phyloP scores from a whole-genome alignment of 2,113 vertebrate species.

The Oreotrochilus melanogaster region DNA sequence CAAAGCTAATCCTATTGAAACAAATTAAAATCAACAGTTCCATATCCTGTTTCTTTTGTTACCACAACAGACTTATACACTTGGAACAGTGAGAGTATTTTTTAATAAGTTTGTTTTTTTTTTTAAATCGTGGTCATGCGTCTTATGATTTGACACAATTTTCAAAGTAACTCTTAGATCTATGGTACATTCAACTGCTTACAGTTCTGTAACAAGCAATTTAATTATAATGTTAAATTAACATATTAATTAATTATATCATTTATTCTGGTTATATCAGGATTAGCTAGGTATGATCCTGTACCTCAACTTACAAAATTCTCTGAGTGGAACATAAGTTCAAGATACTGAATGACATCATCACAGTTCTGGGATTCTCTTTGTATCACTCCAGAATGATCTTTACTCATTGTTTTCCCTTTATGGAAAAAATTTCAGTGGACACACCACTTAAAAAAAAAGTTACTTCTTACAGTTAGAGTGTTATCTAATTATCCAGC shows the following conservation, averaged over 20 bases:
- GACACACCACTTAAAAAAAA: neutral
- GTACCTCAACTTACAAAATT: neutral
- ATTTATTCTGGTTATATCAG: neutral
- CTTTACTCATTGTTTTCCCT: neutral
- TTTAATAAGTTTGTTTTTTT: neutral
- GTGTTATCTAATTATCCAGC: neutral
- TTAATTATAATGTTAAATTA: neutral
- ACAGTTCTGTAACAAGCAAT: neutral
- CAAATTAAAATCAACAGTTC: neutral
- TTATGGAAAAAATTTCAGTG: neutral
- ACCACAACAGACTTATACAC: neutral
- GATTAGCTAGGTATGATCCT: neutral
- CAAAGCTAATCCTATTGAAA: neutral
- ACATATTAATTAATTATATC: neutral
- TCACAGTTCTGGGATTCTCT: neutral
- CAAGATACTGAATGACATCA: neutral
- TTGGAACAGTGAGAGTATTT: neutral
- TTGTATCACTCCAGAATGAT: neutral
- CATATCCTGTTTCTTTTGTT: neutral
- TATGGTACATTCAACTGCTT: neutral
- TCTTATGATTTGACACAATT: neutral
- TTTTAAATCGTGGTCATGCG: neutral
- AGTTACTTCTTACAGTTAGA: neutral
- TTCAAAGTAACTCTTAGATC: neutral
- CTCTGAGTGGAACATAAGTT: neutral